Conservation (phyloP, 2,113 vertebrate species). For the Petrocephalus microphthalmus region DNA sequence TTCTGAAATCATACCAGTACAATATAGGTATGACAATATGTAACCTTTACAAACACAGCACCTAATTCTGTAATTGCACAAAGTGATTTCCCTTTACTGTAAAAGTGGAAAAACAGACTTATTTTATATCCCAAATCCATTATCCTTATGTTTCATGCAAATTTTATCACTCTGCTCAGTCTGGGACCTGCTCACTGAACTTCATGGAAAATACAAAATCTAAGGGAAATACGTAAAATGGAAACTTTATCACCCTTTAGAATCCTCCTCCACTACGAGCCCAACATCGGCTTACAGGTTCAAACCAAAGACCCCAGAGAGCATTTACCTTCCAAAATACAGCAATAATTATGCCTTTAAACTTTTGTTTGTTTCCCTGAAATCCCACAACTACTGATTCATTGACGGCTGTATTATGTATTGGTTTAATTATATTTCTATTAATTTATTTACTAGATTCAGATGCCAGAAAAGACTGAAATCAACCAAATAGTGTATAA, state of each 20-base stretch:
- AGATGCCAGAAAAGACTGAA: not conserved
- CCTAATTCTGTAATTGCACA: not conserved
- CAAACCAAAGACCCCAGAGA: not conserved
- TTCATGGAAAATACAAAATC: not conserved
- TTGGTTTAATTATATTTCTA: not conserved
- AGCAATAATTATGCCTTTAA: not conserved
- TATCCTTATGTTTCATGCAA: not conserved
- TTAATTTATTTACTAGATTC: not conserved
- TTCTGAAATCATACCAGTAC: not conserved
- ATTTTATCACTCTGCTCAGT: not conserved
- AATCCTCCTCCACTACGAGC: not conserved
- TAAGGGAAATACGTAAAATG: not conserved
- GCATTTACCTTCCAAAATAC: not conserved
- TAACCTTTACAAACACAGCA: not conserved
- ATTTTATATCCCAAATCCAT: not conserved
- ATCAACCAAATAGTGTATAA: not conserved
- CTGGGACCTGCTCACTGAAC: not conserved
- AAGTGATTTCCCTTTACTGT: not conserved
- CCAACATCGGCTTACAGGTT: not conserved
- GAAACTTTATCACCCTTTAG: not conserved
- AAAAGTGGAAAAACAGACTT: not conserved
- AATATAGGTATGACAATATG: not conserved
- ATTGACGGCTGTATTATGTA: not conserved
- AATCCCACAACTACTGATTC: not conserved
- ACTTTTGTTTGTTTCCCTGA: not conserved